Evolutionary conservation across 2,888 invertebrate genomes (phyloP).

Genomic region (Pristionchus exspectatus): DNA sequence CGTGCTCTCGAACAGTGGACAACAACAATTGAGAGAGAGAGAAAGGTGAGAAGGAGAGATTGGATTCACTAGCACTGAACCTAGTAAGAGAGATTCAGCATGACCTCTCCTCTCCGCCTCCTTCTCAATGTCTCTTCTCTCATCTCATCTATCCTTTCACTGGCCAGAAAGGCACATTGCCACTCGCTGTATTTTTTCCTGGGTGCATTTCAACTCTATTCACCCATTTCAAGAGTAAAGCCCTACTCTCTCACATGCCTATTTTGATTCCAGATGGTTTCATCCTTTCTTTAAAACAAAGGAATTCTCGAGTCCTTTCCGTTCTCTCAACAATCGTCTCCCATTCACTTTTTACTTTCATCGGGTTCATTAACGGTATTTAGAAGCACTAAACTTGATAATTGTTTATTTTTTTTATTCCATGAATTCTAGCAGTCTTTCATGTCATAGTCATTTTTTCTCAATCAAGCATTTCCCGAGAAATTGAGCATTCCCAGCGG

Average conservation of each 20-base stretch:
- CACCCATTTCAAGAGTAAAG: too few relatives aligned
- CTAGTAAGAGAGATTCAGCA: background rate
- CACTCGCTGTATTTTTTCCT: background rate
- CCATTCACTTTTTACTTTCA: background rate
- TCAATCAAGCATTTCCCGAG: background rate
- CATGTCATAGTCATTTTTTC: too few relatives aligned
- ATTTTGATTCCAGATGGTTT: background rate
- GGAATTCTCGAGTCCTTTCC: background rate
- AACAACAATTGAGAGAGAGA: background rate
- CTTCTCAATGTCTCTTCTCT: background rate
- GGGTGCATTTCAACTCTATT: background rate
- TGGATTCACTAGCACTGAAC: background rate
- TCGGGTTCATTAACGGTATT: background rate
- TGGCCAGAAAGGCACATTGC: background rate
- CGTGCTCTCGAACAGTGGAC: background rate
- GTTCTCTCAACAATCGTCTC: background rate
- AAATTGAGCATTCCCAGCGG: background rate
- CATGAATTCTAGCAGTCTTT: too few relatives aligned
- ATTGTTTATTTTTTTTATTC: too few relatives aligned
- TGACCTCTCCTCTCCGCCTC: constrained; percentile 8
- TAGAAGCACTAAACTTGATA: too few relatives aligned
- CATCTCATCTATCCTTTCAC: background rate
- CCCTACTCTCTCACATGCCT: too few relatives aligned
- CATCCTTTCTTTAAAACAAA: background rate
- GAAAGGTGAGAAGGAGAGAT: background rate